These are phyloP conservation scores for Ceraclea dissimilis DNA, from an alignment of 2,888 invertebrate species.

Conservation along the genomic window DNA sequence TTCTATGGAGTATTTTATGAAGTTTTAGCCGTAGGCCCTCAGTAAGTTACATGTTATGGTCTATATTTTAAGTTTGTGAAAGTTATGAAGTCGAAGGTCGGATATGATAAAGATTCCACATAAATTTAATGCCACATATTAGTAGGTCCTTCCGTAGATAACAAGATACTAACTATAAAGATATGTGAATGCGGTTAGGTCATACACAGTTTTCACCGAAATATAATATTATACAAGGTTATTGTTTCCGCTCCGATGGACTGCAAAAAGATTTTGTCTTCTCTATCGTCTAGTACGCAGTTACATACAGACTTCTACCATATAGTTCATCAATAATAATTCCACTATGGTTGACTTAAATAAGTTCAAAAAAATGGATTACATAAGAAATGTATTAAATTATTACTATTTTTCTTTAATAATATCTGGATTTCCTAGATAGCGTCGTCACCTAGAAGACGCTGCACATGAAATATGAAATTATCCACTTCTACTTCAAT, in stretches of 20 bases:
- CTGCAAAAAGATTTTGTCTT: conserved; percentile 23
- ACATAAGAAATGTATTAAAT: too few species aligned
- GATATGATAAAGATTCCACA: background rate
- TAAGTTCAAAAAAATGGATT: too few species aligned
- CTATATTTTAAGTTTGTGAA: too few species aligned
- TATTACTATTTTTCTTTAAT: too few species aligned
- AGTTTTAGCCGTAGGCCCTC: too few species aligned
- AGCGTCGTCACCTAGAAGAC: too few species aligned
- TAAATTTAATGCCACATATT: background rate
- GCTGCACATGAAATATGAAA: too few species aligned
- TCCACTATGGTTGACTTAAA: background rate
- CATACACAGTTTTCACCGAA: background rate
- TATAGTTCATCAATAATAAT: conserved; percentile 22
- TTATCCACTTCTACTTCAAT: too few species aligned
- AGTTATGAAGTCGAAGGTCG: background rate
- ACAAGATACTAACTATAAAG: background rate
- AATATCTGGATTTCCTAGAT: too few species aligned
- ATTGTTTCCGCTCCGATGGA: conserved; percentile 24
- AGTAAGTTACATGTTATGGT: too few species aligned
- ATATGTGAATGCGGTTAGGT: background rate
- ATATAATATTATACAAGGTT: conserved; percentile 8
- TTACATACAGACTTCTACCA: conserved; percentile 16
- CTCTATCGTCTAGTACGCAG: conserved; percentile 22
- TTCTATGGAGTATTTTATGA: too few species aligned
- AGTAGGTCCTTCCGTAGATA: background rate